Percentiles rank a stretch among this genome's conserved stretches.
phyloP scores from a whole-genome alignment of 2,797 vertebrate genomes.

The Natrix natrix region DNA sequence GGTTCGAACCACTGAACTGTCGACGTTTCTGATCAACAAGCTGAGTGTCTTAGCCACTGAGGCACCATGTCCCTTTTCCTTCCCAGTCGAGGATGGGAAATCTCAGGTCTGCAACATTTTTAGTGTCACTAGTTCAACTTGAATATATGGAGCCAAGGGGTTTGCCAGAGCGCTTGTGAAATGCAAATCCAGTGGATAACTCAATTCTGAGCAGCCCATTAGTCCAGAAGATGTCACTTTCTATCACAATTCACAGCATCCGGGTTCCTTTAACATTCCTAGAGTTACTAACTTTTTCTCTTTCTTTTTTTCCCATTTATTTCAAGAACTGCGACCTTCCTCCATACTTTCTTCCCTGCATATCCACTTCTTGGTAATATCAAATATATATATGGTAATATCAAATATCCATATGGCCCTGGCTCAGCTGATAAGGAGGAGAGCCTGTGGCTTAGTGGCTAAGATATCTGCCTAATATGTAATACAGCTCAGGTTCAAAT shows the following conservation, averaged over 20 bases:
- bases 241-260: not conserved
- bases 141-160: not conserved
- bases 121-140: not conserved
- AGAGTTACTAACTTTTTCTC: rapidly evolving
- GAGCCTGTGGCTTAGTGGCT: too few species aligned
- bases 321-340: slow-evolving; percentile 25
- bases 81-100: not conserved
- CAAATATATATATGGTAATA: not conserved
- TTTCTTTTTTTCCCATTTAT: not conserved
- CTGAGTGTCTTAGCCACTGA: too few species aligned
- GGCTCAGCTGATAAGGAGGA: too few species aligned
- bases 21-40: too few species aligned
- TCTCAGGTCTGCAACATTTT: not conserved
- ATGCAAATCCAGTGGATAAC: not conserved
- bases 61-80: not conserved
- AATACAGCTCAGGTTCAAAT: too few species aligned
- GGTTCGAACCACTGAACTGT: too few species aligned
- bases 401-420: too few species aligned
- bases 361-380: slow-evolving; percentile 19
- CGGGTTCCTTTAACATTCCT: not conserved
- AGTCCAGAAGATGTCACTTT: not conserved
- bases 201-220: not conserved
- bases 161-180: not conserved
- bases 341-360: not conserved
- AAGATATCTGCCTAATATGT: too few species aligned